phyloP scores from a whole-genome alignment of 2,888 invertebrate genomes.

The Cerastis rubricosa region DNA sequence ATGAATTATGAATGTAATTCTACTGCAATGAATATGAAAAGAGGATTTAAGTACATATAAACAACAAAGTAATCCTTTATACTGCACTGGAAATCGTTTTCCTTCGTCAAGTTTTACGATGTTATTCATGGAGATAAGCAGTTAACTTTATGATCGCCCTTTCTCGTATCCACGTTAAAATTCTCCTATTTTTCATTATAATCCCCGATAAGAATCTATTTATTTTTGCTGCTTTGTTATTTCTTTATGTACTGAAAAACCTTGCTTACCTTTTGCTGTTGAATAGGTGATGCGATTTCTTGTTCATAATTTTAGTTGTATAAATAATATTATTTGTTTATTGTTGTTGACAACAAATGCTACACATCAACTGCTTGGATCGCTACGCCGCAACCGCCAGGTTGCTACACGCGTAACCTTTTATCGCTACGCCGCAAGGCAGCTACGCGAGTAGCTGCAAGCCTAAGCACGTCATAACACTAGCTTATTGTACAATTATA shows the following conservation, averaged over 20 bases:
- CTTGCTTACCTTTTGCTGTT: constrained; percentile 1
- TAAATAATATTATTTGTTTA: neutral
- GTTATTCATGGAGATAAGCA: constrained; percentile 50
- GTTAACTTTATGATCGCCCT: constrained; percentile 35
- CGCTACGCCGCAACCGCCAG: neutral
- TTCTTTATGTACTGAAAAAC: neutral
- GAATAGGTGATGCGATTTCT: neutral
- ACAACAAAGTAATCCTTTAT: constrained; percentile 54
- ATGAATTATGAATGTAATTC: constrained; percentile 6
- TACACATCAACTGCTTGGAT: neutral
- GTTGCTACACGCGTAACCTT: neutral
- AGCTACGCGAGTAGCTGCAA: neutral
- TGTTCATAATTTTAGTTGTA: neutral
- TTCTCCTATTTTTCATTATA: constrained; percentile 31
- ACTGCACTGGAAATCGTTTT: constrained; percentile 23
- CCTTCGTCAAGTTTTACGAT: constrained; percentile 47
- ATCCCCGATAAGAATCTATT: constrained; percentile 25
- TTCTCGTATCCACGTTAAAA: constrained; percentile 37
- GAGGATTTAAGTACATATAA: constrained; percentile 21
- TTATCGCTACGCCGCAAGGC: constrained; percentile 5
- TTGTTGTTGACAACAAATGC: neutral
- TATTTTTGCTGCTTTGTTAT: constrained; percentile 24
- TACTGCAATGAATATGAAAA: constrained; percentile 27
- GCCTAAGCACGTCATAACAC: neutral
- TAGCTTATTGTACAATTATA: neutral